Conservation (phyloP, 2,113 vertebrate species). For the Calonectris borealis region DNA sequence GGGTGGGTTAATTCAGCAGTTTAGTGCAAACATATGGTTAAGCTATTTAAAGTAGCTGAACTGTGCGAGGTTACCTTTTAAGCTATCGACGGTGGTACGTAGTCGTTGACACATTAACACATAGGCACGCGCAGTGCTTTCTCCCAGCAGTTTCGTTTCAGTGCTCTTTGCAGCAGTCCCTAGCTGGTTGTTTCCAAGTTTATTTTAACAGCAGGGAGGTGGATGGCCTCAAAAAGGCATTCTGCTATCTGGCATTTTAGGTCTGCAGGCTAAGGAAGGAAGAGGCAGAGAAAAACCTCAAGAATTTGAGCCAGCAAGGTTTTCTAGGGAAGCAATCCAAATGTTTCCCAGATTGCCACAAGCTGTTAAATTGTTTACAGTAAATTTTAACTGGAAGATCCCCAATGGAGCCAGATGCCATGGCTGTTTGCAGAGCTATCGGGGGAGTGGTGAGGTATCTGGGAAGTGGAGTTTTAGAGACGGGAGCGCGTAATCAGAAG, state of each 20-base stretch:
- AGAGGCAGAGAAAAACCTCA: not conserved
- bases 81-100: fast-evolving
- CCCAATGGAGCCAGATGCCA: constrained; percentile 21
- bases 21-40: not conserved
- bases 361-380: constrained; percentile 49
- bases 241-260: not conserved
- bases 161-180: not conserved
- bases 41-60: not conserved
- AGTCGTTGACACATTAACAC: not conserved
- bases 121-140: not conserved
- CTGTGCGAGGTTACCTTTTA: not conserved
- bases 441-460: not conserved
- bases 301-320: not conserved
- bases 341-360: constrained; percentile 26
- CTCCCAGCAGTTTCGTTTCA: not conserved
- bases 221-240: not conserved
- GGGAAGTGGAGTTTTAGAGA: not conserved
- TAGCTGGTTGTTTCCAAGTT: not conserved
- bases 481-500: not conserved
- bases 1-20: not conserved
- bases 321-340: constrained; percentile 32
- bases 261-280: not conserved
- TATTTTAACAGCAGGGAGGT: not conserved
- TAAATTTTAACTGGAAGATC: constrained; percentile 54
- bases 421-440: not conserved